Conservation (phyloP, 2,113 vertebrate species). For the Trachemys scripta region DNA sequence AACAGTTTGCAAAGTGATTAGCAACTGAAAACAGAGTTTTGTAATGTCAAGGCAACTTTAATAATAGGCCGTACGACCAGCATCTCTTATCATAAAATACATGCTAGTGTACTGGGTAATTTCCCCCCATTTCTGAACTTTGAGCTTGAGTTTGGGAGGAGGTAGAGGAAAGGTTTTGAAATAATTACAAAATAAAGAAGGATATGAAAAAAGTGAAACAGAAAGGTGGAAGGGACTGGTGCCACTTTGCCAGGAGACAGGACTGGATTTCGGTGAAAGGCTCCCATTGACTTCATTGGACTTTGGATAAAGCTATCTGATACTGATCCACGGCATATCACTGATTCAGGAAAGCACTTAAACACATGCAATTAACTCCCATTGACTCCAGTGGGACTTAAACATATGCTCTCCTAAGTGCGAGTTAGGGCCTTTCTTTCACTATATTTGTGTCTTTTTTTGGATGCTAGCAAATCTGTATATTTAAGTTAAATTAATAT, state of each 20-base stretch:
- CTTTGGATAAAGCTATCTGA: background rate
- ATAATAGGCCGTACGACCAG: background rate
- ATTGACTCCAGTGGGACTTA: conserved; percentile 21
- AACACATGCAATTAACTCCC: background rate
- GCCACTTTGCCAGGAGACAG: rapidly evolving
- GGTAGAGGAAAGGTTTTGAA: conserved; percentile 24
- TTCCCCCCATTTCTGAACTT: conserved; percentile 46
- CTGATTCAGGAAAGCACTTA: background rate
- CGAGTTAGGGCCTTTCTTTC: conserved; percentile 20
- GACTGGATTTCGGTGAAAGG: background rate
- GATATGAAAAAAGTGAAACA: background rate
- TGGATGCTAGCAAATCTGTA: background rate
- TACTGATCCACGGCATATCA: background rate
- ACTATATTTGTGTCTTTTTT: background rate
- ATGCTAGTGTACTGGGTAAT: conserved; percentile 1
- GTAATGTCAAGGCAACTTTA: background rate
- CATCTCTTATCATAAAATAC: background rate
- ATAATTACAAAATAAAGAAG: conserved; percentile 4
- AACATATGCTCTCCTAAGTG: background rate
- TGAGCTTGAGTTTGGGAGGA: conserved; percentile 14
- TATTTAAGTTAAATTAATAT: background rate
- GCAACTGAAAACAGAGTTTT: background rate
- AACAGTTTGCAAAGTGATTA: background rate
- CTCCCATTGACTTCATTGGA: background rate
- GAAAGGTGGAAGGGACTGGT: background rate